These are phyloP conservation scores for Premnoplex brunnescens DNA, from an alignment of 2,797 vertebrate genomes.

Conservation along the genomic window DNA sequence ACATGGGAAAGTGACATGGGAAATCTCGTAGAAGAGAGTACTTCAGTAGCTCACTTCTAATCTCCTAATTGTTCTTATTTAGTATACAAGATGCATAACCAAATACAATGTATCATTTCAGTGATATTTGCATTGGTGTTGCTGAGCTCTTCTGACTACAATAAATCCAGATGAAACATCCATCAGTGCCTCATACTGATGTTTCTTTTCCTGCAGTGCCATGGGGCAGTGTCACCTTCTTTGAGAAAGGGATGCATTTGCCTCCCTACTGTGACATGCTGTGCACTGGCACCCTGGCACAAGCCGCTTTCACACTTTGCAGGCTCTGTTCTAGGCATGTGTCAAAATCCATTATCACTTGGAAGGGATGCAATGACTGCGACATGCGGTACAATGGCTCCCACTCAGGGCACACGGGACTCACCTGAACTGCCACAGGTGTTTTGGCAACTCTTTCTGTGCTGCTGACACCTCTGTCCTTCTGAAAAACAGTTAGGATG, in stretches of 20 bases:
- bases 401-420: background rate
- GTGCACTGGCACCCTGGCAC: background rate
- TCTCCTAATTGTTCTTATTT: background rate
- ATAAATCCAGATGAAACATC: background rate
- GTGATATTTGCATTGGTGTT: background rate
- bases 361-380: background rate
- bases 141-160: background rate
- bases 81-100: background rate
- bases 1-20: rapidly evolving
- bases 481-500: background rate
- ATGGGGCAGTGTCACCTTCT: background rate
- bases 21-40: background rate
- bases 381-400: background rate
- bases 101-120: background rate
- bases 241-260: background rate
- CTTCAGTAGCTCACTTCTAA: background rate
- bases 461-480: background rate
- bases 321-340: background rate
- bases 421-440: background rate
- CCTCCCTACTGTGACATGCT: background rate
- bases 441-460: background rate
- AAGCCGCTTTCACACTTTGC: background rate
- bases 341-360: background rate
- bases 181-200: background rate
- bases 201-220: background rate